Evolutionary conservation across 2,888 invertebrate genomes (phyloP).

Genomic region (Mimumesa dahlbomi): DNA sequence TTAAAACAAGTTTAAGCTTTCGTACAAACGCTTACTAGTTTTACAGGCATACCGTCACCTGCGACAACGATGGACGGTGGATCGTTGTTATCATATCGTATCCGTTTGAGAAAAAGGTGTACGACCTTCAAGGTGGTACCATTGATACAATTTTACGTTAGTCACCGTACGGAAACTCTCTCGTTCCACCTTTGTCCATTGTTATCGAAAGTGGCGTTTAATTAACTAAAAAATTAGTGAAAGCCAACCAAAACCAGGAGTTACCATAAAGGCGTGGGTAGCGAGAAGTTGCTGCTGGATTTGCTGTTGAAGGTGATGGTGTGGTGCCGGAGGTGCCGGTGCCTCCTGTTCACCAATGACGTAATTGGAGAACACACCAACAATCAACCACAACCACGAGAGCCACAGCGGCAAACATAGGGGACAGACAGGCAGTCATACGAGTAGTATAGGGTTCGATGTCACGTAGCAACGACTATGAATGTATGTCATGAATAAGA

Average conservation of each 20-base stretch:
- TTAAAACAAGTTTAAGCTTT: conserved; percentile 67
- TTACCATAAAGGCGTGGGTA: conserved; percentile 81
- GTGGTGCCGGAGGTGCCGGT: conserved; percentile 79
- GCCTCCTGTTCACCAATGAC: conserved; percentile 80
- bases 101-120: neutral
- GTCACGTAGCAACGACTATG: conserved; percentile 72
- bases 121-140: neutral
- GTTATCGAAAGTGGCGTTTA: conserved; percentile 36
- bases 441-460: conserved; percentile 78
- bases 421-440: conserved; percentile 81
- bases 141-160: neutral
- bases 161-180: too few species aligned
- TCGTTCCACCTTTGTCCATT: conserved; percentile 7
- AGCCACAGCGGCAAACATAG: conserved; percentile 80
- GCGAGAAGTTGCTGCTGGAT: conserved; percentile 81
- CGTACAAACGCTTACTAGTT: conserved; percentile 68
- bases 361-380: conserved; percentile 80
- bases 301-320: conserved; percentile 81
- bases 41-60: conserved; percentile 60
- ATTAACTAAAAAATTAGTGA: conserved; percentile 76
- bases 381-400: conserved; percentile 81
- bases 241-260: conserved; percentile 81
- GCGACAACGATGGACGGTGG: conserved; percentile 29
- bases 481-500: conserved; percentile 66
- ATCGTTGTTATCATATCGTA: too few species aligned